Evolutionary conservation across 2,888 invertebrate genomes (phyloP).

Genomic region (Eurois occulta): DNA sequence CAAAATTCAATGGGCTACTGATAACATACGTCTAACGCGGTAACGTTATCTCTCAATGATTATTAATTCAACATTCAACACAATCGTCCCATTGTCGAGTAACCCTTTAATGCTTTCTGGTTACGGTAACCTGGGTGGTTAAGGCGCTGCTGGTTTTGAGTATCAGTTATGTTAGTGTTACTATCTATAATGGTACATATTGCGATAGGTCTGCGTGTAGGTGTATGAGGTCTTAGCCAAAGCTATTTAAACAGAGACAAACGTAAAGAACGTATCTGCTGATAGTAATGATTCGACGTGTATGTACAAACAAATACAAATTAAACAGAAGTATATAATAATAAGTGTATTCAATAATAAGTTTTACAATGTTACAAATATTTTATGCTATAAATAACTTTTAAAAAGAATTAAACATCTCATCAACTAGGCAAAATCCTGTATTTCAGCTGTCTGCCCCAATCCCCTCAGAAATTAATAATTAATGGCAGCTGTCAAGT

Average conservation of each 20-base stretch:
- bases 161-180: background rate
- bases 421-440: too few species aligned
- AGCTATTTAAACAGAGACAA: background rate
- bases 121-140: constrained; percentile 15
- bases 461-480: too few species aligned
- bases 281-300: background rate
- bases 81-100: constrained; percentile 57
- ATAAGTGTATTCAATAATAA: too few species aligned
- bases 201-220: background rate
- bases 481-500: too few species aligned
- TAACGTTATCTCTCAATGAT: constrained; percentile 48
- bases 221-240: too few species aligned
- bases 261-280: background rate
- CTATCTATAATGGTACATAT: background rate
- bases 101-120: constrained; percentile 50
- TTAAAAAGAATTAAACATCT: too few species aligned
- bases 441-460: too few species aligned
- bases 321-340: too few species aligned
- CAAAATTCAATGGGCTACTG: constrained; percentile 28
- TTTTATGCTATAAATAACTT: too few species aligned
- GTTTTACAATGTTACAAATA: too few species aligned
- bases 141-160: constrained; percentile 7
- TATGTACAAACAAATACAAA: background rate
- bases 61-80: constrained; percentile 68
- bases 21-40: constrained; percentile 16